Evolutionary conservation across 2,888 invertebrate species (phyloP), one percentile per base, ranked within the genome.

Genomic region (Drosophila colorata): DNA sequence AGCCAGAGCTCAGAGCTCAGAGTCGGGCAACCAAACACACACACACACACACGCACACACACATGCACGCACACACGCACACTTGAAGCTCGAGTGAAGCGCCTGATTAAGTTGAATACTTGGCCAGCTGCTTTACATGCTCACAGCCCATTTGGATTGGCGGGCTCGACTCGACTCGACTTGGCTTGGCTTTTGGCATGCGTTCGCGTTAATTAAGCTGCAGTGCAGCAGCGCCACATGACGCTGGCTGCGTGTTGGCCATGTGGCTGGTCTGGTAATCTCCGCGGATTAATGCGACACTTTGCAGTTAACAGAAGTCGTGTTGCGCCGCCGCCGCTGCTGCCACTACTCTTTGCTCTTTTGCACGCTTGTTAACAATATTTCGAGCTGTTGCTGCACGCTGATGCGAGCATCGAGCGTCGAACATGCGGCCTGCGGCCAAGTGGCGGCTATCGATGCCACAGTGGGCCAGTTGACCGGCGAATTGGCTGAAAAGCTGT

Each of bases 271-370:
- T 58, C 78, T 87, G 82, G 88, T 83, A 83, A 83, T 87, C 83
- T 83, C 83, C 71, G 74, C 66, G 83, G 83, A 87, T 87, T 83
- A 87, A 85, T 85, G 80, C 86, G 78, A 78, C 88, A 83, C 86
- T 85, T 69, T 66, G 56, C 78, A 67, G 78, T 70, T 68, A 74
- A 80, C 86, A 70, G 71, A 75, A 78, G 81, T 71, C 84, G 67
- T 87, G 84, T 87, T 73, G 77, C 16, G 66, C 57, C 55, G 41
- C 28, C 25, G 53, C 16, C 14, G 41, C 43, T 46, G 43, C 18
- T 23, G 46, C 37, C 16, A 57, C 66, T 20, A 37, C 63, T 69
- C 61, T 61, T 75, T 64, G 61, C 76, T 70, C 88, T 81, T 87
- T 85, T 70, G 76, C 86, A 66, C 58, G 76, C 88, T 87, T 83